Evolutionary conservation across 2,797 vertebrate genomes (phyloP), one percentile per base, ranked within the genome.

Genomic region (Eospalax fontanierii): DNA sequence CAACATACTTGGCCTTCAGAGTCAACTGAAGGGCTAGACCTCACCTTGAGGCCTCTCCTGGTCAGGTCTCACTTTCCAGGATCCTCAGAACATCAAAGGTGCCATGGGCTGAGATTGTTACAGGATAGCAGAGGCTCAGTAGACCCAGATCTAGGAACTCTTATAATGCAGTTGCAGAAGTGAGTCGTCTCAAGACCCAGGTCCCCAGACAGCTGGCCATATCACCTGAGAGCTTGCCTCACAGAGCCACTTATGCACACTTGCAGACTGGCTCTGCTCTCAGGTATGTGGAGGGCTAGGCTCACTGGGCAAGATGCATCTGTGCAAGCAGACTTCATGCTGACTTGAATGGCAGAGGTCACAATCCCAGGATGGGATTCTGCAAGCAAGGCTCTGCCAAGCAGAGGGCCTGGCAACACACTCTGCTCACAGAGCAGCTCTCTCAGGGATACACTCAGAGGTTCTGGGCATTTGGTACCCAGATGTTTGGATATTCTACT

Each of bases 401-500:
- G 11, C 21, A 0, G 30, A 70, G 0, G 21, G 33, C n/a, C 43
- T 22, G 4, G 70, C 35, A 35, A 16, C 28, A 8, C 19, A 22
- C 0, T 10, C 57, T 1, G 2, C 1, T 68, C 59, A n/a, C 2
- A 35, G 91, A 46, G 19, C 7, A 4, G 3, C 46, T 1, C 3
- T 16, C 43, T 6, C 1, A 6, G 2, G 4, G 14, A 30, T 6
- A 18, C 33, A 4, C 0, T 19, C 21, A 63, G 74, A 91, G 33
- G 9, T 14, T n/a, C 61, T 12, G 79, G 82, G 83, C 89, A 94
- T 93, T 95, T 95, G 95, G 92, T 87, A 71, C 83, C 89, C 95
- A 95, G 95, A 96, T 96, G 91, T 93, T 96, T 50, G 43, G 73
- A 88, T 71, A 19, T 95, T 84, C 71, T 90, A 30, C 83, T 97